phyloP scores from a whole-genome alignment of 2,797 vertebrate genomes.

The Tauraco hartlaubi region DNA sequence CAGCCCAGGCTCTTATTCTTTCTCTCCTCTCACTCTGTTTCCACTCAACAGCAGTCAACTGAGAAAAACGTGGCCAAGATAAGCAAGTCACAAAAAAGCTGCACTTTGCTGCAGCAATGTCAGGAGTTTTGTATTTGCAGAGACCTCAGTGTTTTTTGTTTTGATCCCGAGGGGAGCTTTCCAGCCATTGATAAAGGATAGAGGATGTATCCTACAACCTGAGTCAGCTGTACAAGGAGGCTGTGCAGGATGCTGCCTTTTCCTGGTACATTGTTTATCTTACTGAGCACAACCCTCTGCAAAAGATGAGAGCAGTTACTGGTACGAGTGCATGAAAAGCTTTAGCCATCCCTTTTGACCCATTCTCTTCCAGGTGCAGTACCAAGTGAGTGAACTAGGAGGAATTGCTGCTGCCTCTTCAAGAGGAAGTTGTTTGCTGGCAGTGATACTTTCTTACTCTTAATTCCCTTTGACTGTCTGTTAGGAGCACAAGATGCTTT shows the following conservation, averaged over 20 bases:
- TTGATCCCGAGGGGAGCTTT: not conserved
- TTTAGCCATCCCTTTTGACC: not conserved
- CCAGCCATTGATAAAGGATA: not conserved
- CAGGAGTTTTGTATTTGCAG: not conserved
- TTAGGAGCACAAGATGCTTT: not conserved
- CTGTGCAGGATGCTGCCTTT: not conserved
- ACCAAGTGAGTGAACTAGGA: not conserved
- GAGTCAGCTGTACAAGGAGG: not conserved
- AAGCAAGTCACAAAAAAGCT: not conserved
- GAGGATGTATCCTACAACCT: not conserved
- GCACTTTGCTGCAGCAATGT: not conserved
- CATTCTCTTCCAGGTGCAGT: not conserved
- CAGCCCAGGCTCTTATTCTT: not conserved
- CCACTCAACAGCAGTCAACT: not conserved
- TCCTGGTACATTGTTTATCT: not conserved
- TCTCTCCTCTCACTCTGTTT: not conserved
- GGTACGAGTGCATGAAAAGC: not conserved
- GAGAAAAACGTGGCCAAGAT: not conserved
- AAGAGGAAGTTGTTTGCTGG: not conserved
- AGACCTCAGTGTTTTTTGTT: not conserved
- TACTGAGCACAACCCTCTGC: not conserved
- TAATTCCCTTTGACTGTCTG: not conserved
- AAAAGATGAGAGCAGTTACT: not conserved
- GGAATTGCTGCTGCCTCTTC: not conserved
- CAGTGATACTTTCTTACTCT: not conserved